These are phyloP conservation scores for mouse (Mus musculus) DNA, from an alignment of 2,113 vertebrate species.

Conservation along the genomic window GRCm39 chr5:63091501-63092000, in stretches of 20 bases:
- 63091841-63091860: not conserved
- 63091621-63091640: not conserved
- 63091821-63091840: not conserved
- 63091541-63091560: not conserved
- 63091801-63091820: not conserved
- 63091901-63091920: too few relatives aligned
- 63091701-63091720: not conserved
- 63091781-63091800: not conserved
- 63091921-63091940: not conserved
- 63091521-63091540: not conserved
- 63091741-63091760: not conserved
- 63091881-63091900: too few relatives aligned
- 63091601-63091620: not conserved
- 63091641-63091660: not conserved
- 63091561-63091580: not conserved
- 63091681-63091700: not conserved
- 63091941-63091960: conserved; percentile 45
- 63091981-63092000: conserved; percentile 45
- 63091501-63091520: not conserved
- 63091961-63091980: conserved; percentile 24
- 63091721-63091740: not conserved
- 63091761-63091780: not conserved
- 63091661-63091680: not conserved
- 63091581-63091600: not conserved
- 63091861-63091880: not conserved